Conservation (phyloP, 2,797 vertebrate species). For the Leuciscus waleckii region DNA sequence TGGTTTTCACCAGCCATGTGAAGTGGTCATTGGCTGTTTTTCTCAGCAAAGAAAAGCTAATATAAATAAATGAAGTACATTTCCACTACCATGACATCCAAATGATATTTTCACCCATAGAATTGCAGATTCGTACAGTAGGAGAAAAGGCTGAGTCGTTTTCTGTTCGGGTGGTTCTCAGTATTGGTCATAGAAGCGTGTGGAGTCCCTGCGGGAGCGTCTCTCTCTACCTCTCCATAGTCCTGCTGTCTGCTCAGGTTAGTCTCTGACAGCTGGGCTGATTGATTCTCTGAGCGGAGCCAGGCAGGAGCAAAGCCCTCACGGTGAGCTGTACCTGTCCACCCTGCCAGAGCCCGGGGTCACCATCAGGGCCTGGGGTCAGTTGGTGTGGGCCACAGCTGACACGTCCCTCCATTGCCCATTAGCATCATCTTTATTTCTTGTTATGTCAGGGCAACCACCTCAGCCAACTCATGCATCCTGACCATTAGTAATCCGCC, state of each 20-base stretch:
- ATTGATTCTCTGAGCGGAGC: constrained; percentile 60
- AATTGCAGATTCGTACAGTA: not conserved
- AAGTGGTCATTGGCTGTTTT: not conserved
- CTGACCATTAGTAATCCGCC: constrained; percentile 44
- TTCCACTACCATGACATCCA: constrained; percentile 12
- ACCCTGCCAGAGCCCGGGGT: constrained; percentile 53
- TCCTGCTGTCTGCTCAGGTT: constrained; percentile 57
- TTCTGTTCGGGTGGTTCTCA: not conserved
- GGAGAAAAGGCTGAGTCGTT: not conserved
- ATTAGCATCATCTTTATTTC: constrained; percentile 59
- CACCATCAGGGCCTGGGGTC: constrained; percentile 51
- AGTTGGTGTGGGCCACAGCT: constrained; percentile 46
- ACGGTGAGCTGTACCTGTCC: constrained; percentile 61
- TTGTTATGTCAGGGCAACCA: constrained; percentile 39
- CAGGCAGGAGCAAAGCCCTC: constrained; percentile 55
- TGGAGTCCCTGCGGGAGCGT: constrained; percentile 52
- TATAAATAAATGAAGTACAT: not conserved
- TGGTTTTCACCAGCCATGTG: not conserved
- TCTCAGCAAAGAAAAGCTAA: not conserved
- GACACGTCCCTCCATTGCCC: constrained; percentile 50
- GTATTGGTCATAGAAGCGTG: constrained; percentile 28
- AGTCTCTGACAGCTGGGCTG: constrained; percentile 62
- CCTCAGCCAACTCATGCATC: constrained; percentile 29
- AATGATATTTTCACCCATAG: constrained; percentile 15
- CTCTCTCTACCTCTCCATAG: constrained; percentile 46